Percentiles rank a stretch among this genome's conserved stretches.
Conservation (phyloP, 2,888 invertebrate species). For the Peribatodes rhomboidaria region DNA sequence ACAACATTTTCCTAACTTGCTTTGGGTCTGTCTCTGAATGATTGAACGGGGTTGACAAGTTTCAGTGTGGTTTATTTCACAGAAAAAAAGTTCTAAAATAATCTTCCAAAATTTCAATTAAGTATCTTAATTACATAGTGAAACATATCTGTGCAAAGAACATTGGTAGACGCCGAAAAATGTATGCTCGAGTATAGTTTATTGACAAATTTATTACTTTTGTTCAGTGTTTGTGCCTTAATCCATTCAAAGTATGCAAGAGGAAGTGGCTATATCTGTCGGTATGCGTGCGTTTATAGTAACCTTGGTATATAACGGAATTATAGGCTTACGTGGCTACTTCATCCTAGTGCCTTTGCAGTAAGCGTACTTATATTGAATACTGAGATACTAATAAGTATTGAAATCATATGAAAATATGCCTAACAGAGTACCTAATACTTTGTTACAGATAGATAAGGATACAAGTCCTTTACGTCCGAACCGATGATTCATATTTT, state of each 20-base stretch:
- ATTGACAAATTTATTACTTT: background rate
- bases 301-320: constrained; percentile 15
- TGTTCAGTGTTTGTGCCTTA: background rate
- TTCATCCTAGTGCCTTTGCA: constrained; percentile 8
- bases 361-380: background rate
- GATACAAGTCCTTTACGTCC: background rate
- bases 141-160: too few relatives aligned
- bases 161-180: background rate
- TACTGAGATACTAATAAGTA: too few relatives aligned
- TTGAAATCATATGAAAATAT: too few relatives aligned
- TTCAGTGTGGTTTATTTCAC: too few relatives aligned
- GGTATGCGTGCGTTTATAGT: background rate
- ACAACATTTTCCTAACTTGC: too few relatives aligned
- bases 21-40: too few relatives aligned
- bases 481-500: too few relatives aligned
- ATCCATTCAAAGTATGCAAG: constrained; percentile 9
- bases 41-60: too few relatives aligned
- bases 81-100: too few relatives aligned
- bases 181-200: background rate
- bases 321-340: background rate
- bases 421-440: too few relatives aligned
- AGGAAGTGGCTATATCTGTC: constrained; percentile 12
- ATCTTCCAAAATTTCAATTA: too few relatives aligned
- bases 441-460: background rate
- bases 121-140: too few relatives aligned